Conservation (phyloP, 1,140 invertebrate genomes). For the Diorhabda sublineata region DNA sequence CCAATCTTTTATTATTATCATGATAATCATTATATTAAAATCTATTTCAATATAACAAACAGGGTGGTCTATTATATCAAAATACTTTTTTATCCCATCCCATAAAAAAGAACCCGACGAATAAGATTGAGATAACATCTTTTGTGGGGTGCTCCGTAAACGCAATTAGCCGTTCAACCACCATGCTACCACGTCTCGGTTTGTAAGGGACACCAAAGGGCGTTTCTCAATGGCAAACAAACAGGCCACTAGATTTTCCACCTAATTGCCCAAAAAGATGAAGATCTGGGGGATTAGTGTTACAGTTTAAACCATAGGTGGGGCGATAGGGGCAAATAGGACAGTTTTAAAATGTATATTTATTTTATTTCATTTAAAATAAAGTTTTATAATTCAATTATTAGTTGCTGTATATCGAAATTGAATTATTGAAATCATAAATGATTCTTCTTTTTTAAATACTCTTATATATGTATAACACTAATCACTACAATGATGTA, state of each 20-base stretch:
- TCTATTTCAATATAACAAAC: too few relatives aligned
- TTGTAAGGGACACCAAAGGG: slow-evolving; percentile 11
- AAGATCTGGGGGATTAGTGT: slow-evolving; percentile 19
- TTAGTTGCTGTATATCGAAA: too few relatives aligned
- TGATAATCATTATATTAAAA: too few relatives aligned
- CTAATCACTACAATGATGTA: too few relatives aligned
- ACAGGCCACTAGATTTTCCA: slow-evolving; percentile 37
- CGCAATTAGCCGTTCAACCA: slow-evolving; percentile 6
- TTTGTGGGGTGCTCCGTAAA: neutral
- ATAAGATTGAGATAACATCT: neutral
- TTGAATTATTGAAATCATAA: too few relatives aligned
- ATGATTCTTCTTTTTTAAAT: too few relatives aligned
- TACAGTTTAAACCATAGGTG: slow-evolving; percentile 8
- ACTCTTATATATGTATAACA: too few relatives aligned
- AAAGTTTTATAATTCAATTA: too few relatives aligned
- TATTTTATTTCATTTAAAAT: too few relatives aligned
- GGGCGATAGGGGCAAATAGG: neutral
- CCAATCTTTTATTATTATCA: too few relatives aligned
- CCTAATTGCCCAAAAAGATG: slow-evolving; percentile 38
- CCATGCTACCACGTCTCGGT: slow-evolving; percentile 9
- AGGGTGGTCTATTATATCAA: neutral
- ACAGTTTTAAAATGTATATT: slow-evolving; percentile 15
- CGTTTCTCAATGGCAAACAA: slow-evolving; percentile 24
- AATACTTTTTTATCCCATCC: neutral
- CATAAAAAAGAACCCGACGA: neutral